A percentile compares a stretch with the other conserved stretches of the same genome.
Evolutionary conservation across 2,113 vertebrate genomes (phyloP).

Genomic region (Syrmaticus mikado): DNA sequence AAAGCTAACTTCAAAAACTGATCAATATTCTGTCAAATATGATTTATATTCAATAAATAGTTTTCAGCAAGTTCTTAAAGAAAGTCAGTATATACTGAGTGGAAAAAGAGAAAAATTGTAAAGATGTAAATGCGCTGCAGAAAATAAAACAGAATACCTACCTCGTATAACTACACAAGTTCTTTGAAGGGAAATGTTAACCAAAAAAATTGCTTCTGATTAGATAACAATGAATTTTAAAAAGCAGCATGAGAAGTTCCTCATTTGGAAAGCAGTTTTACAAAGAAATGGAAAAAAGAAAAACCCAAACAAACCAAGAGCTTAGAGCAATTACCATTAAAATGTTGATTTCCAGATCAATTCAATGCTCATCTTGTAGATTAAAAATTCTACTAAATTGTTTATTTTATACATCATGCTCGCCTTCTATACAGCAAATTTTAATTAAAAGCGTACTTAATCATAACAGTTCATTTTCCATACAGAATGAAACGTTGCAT

Average conservation of each 20-base stretch:
- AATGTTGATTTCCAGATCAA: constrained; percentile 32
- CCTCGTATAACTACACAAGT: not conserved
- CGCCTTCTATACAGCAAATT: constrained; percentile 45
- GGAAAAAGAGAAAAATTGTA: not conserved
- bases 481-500: constrained; percentile 42
- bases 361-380: constrained; percentile 61
- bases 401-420: constrained; percentile 57
- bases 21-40: constrained; percentile 67
- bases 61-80: not conserved
- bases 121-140: constrained; percentile 23
- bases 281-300: not conserved
- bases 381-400: constrained; percentile 63
- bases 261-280: constrained; percentile 32
- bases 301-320: not conserved
- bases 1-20: not conserved
- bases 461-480: constrained; percentile 30
- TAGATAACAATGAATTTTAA: not conserved
- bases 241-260: not conserved
- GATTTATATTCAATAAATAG: not conserved
- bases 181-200: not conserved
- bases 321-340: not conserved
- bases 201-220: not conserved
- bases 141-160: constrained; percentile 26
- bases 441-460: constrained; percentile 37
- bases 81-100: not conserved